Evolutionary conservation across 2,113 vertebrate species (phyloP).

Genomic region (Chelonoidis abingdonii): DNA sequence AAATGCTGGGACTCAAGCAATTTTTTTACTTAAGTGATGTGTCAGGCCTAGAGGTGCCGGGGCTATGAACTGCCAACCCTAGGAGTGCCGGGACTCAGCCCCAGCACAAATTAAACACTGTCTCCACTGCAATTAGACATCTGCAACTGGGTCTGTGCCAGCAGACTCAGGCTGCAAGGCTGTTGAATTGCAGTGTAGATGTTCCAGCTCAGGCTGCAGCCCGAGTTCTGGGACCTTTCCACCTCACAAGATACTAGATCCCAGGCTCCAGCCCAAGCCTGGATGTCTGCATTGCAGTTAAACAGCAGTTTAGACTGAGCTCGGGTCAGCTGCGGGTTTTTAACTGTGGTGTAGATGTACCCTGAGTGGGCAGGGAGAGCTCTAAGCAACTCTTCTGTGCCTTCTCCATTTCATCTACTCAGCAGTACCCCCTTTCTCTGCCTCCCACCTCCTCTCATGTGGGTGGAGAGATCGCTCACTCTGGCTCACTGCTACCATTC

Average conservation of each 20-base stretch:
- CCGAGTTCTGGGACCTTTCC: no score
- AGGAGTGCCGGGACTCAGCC: not conserved
- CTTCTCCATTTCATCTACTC: not conserved
- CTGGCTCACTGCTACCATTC: not conserved
- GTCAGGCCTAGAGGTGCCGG: not conserved
- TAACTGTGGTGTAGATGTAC: not conserved
- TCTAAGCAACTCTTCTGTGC: not conserved
- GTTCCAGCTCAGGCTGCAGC: not conserved
- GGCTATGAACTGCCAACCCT: not conserved
- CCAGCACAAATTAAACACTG: not conserved
- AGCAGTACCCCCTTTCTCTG: not conserved
- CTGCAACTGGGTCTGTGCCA: not conserved
- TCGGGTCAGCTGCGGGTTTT: not conserved
- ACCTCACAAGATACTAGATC: not conserved
- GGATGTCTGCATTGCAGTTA: not conserved
- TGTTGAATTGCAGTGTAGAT: not conserved
- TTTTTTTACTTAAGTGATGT: not conserved
- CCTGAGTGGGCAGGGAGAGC: not conserved
- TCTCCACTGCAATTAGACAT: not conserved
- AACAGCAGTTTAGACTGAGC: not conserved
- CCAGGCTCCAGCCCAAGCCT: not conserved
- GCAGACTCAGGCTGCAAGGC: not conserved
- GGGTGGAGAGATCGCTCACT: not conserved
- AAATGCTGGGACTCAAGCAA: not conserved
- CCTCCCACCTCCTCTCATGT: fast-evolving